Evolutionary conservation across 2,113 vertebrate genomes (phyloP), one percentile per base, ranked within the genome.

Genomic region (Actinemys pallida): DNA sequence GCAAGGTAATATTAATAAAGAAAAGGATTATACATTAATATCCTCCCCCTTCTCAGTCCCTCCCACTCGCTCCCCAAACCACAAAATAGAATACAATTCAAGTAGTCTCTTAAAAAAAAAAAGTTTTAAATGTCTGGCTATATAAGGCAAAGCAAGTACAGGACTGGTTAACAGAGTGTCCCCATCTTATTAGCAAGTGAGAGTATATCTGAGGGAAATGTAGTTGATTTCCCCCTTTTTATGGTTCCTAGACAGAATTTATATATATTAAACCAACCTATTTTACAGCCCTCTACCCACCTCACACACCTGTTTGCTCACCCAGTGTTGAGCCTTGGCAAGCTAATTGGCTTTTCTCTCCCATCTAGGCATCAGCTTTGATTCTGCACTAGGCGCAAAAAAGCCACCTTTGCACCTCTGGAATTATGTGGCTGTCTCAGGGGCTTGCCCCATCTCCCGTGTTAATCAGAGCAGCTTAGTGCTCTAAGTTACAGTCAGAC

Each of bases 1-100:
- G 99, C 99, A 99, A 99, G 98, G 99, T 99, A 99, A 99, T 99
- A 72, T 72, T 72, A 99, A 98, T 98, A 99, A 98, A 98, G 98
- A 98, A 98, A 98, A 99, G 97, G 98, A 98, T 96, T 99, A 99
- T 97, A 99, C 98, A 99, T 98, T 98, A 98, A 98, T 96, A 94
- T 94, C 95, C 94, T 90, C 93, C 97, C 93, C 90, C 89, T 95
- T 82, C 95, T 90, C 49, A 93, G 86, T 95, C 50, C 94, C 47
- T 94, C 97, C 79, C 83, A 93, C 94, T 79, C 92, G 97, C 98
- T 96, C 98, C 98, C 98, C 98, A 97, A 98, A 98, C 98, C 98
- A 98, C 96, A 96, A 96, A 98, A 98, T 97, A 97, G 97, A 98
- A 98, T 98, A 97, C 98, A 98, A 98, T 98, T 98, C 98, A 98